Conservation (phyloP, 2,113 vertebrate species). For the Cacatua alba region DNA sequence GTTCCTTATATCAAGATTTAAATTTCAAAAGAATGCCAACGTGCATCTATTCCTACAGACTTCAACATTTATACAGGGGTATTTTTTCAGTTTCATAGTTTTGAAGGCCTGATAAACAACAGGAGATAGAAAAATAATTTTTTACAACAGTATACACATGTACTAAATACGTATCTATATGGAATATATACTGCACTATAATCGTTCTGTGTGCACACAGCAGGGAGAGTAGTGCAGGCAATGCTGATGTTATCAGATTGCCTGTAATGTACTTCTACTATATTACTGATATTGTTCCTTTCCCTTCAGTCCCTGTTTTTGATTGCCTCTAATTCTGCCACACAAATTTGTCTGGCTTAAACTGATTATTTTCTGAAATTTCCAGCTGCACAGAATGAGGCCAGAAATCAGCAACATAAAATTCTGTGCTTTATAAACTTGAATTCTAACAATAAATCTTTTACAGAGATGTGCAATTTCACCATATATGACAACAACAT, state of each 20-base stretch:
- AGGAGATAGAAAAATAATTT: not conserved
- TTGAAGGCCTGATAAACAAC: not conserved
- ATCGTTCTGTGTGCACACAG: not conserved
- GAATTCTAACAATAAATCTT: not conserved
- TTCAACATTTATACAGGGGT: not conserved
- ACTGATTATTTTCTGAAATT: not conserved
- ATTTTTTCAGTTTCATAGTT: not conserved
- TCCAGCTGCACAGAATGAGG: not conserved
- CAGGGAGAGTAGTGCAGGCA: not conserved
- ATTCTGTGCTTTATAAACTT: not conserved
- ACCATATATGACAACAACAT: not conserved
- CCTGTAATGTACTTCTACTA: not conserved
- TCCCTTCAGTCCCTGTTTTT: not conserved
- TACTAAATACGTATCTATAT: not conserved
- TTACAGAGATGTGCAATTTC: not conserved
- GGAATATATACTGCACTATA: not conserved
- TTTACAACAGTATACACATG: not conserved
- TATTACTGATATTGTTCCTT: not conserved
- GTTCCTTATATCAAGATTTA: conserved; percentile 36
- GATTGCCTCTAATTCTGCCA: not conserved
- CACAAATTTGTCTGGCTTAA: not conserved
- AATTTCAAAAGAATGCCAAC: conserved; percentile 33
- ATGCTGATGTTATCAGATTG: not conserved
- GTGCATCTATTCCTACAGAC: not conserved
- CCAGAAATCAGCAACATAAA: not conserved